Percentiles rank a stretch among this genome's conserved stretches.
Conservation (phyloP, 2,888 invertebrate genomes). For the Cecidostiba fungosa region DNA sequence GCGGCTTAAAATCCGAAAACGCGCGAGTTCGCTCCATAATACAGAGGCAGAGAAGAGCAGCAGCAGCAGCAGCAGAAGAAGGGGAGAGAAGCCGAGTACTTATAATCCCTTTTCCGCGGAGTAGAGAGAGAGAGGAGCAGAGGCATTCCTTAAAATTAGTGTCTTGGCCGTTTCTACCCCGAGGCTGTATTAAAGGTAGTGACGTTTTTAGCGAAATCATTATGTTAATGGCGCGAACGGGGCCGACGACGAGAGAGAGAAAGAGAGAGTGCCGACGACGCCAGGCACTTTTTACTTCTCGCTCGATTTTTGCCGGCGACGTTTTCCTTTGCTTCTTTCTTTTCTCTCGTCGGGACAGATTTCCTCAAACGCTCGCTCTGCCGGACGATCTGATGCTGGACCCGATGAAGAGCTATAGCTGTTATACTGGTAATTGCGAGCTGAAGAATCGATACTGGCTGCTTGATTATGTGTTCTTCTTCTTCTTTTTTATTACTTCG, state of each 20-base stretch:
- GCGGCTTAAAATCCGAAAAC: conserved; percentile 62
- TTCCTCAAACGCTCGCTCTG: conserved; percentile 1
- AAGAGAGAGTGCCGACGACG: conserved; percentile 1
- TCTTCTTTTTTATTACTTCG: no score
- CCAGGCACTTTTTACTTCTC: neutral
- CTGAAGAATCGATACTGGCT: neutral
- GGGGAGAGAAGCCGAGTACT: conserved; percentile 41
- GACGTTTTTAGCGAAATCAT: conserved; percentile 64
- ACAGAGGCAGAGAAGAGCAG: conserved; percentile 12
- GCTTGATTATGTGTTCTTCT: neutral
- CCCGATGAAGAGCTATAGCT: no score
- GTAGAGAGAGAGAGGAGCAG: conserved; percentile 32
- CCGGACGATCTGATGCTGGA: neutral
- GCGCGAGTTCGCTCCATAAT: conserved; percentile 43
- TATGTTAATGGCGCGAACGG: conserved; percentile 62
- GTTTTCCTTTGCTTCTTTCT: neutral
- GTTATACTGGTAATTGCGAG: neutral
- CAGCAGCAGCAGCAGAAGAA: conserved; percentile 6
- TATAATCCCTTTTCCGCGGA: conserved; percentile 53
- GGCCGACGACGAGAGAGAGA: conserved; percentile 20
- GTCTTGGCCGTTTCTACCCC: conserved; percentile 59
- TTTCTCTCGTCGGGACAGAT: conserved; percentile 26
- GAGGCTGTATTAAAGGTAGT: conserved; percentile 50
- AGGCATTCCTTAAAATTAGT: conserved; percentile 63
- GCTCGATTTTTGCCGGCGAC: neutral